These are phyloP conservation scores for Tetramorium bicarinatum DNA, from an alignment of 2,888 invertebrate genomes.

Conservation along the genomic window DNA sequence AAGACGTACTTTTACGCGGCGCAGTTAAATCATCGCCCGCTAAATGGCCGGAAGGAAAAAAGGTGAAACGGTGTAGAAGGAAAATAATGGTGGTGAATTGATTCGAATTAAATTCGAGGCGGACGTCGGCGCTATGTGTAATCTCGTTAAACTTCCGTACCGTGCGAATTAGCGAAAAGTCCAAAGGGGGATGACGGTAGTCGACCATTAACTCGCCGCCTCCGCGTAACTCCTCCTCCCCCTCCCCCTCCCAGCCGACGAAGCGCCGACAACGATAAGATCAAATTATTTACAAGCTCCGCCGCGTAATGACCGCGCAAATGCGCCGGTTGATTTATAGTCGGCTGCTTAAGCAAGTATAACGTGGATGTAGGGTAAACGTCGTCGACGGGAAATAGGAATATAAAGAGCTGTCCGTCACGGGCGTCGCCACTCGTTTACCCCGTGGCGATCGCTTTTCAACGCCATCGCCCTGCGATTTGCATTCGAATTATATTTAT, in stretches of 20 bases:
- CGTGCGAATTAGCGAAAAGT: constrained; percentile 63
- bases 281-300: constrained; percentile 60
- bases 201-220: constrained; percentile 51
- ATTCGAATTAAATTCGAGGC: constrained; percentile 59
- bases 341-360: constrained; percentile 42
- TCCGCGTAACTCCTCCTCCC: constrained; percentile 12
- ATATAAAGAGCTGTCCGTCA: constrained; percentile 34
- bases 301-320: constrained; percentile 52
- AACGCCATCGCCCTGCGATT: not conserved
- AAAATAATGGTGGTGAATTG: constrained; percentile 56
- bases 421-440: constrained; percentile 22
- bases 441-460: constrained; percentile 11
- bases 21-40: constrained; percentile 38
- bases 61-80: constrained; percentile 7
- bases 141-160: constrained; percentile 60
- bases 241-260: not conserved
- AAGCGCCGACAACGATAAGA: constrained; percentile 53
- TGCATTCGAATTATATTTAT: constrained; percentile 51
- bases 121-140: constrained; percentile 45
- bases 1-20: not conserved
- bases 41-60: constrained; percentile 41
- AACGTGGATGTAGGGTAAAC: constrained; percentile 19
- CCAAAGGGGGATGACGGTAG: constrained; percentile 59
- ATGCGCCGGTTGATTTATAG: constrained; percentile 55
- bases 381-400: constrained; percentile 23